A percentile compares a stretch with the other conserved stretches of the same genome.
These are phyloP conservation scores for Toxotes lorentzi DNA, from an alignment of 2,797 vertebrate species.

Conservation along the genomic window DNA sequence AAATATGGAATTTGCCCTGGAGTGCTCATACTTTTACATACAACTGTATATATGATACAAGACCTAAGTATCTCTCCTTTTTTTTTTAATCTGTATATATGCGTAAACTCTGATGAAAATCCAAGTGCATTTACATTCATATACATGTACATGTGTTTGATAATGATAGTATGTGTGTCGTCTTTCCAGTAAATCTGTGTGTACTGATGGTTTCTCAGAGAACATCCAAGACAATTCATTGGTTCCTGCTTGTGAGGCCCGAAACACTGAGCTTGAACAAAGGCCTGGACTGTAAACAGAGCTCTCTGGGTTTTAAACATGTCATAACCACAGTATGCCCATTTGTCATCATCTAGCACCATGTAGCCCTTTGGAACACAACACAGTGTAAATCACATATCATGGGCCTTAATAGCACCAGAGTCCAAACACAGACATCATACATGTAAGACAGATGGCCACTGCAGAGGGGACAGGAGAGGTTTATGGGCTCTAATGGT, in stretches of 20 bases:
- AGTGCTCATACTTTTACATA: neutral
- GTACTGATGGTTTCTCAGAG: neutral
- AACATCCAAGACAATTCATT: conserved; percentile 27
- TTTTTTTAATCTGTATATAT: neutral
- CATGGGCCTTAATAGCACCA: conserved; percentile 49
- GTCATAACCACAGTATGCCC: conserved; percentile 53
- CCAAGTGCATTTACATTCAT: neutral
- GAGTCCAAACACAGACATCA: conserved; percentile 65
- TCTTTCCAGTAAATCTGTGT: conserved; percentile 9
- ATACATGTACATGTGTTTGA: neutral
- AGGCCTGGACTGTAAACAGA: conserved; percentile 63
- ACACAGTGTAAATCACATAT: conserved; percentile 62
- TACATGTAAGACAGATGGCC: conserved; percentile 54
- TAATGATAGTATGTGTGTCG: neutral
- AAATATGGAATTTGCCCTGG: neutral
- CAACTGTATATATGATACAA: neutral
- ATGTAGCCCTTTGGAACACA: conserved; percentile 18
- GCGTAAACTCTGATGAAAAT: neutral
- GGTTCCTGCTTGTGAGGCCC: conserved; percentile 35
- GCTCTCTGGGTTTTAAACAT: conserved; percentile 71
- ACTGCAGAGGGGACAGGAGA: conserved; percentile 12
- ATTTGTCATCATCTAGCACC: conserved; percentile 61
- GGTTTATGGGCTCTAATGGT: conserved; percentile 42
- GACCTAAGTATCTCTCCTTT: neutral
- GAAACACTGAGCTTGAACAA: conserved; percentile 49